Base-by-base conservation (phyloP, 2,888 invertebrate species). In the Acanthacorydalis orientalis region DNA sequence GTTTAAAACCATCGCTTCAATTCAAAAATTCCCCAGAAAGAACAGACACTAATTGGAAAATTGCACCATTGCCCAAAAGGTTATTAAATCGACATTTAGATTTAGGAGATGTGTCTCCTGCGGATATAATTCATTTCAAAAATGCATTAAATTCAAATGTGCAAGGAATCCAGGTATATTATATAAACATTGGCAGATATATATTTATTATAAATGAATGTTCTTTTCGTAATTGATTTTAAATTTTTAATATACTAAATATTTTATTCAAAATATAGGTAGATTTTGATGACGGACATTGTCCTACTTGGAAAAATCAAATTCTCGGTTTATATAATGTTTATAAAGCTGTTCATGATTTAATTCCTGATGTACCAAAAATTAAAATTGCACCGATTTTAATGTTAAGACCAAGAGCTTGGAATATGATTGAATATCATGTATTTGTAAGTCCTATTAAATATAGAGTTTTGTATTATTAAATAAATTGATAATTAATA, bases 241-340 rank as follows among this genome's bases (percentile, higher is more conserved):
- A 38, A 32, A 12, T 33, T 1, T 9, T 31, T 14, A 31, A 23
- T 39, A 11, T 31, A 15, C 40, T 40, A 7, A 33, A 37, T 34
- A 15, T 40, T 9, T 42, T 41, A 16, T 33, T 46, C 10, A n/a
- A 31, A 14, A 50, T 54, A n/a, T 47, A 61, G 63, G 61, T 68
- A 7, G 80, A 80, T 58, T 79, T 79, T 63, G 80, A 80, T 53
- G 83, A 83, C 64, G 81, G 81, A 1, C 80, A 80, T 58, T 81
- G 81, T 51, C 82, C 83, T 0, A 78, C 78, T 1, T 83, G 82
- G 82, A 64, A 62, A 50, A 82, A 81, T 57, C 80, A 80, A 59
- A 64, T 83, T 32, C 57, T 68, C 16, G 80, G 80, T 7, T 71
- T 71, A 50, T 67, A 76, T 53, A 80, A 81, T 57, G 69, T 81